These are phyloP conservation scores for Antheraea mylitta DNA, from an alignment of 1,140 invertebrate species.

Conservation along the genomic window DNA sequence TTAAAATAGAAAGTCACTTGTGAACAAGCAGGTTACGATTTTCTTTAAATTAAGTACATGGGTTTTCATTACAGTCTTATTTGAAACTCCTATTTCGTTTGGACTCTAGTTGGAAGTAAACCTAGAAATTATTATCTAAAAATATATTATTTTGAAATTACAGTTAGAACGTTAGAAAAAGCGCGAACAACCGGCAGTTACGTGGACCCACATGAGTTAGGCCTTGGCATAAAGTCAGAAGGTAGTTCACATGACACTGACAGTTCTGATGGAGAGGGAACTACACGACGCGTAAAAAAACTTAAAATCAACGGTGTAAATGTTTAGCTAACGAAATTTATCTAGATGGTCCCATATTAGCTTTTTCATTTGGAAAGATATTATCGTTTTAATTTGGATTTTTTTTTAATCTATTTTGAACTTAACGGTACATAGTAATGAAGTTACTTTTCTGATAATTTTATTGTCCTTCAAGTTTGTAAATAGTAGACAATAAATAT, in stretches of 20 bases:
- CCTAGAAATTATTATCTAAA: no score
- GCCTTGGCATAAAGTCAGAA: constrained; percentile 73
- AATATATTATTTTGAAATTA: constrained; percentile 31
- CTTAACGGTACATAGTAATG: background rate
- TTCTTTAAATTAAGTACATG: no score
- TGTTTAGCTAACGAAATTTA: constrained; percentile 37
- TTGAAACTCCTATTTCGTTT: no score
- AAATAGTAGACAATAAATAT: background rate
- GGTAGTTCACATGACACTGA: constrained; percentile 75
- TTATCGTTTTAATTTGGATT: background rate
- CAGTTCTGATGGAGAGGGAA: constrained; percentile 76
- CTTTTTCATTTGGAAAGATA: background rate
- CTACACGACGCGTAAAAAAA: constrained; percentile 72
- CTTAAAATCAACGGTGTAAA: constrained; percentile 74
- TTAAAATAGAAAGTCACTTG: no score
- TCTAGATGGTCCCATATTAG: background rate
- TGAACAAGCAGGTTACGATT: no score
- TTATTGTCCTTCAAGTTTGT: background rate
- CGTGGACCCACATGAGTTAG: constrained; percentile 71
- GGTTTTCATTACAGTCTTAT: no score
- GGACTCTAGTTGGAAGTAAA: no score
- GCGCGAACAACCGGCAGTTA: constrained; percentile 83
- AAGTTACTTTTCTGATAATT: background rate
- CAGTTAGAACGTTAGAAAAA: constrained; percentile 84
- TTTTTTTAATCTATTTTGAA: background rate